Conservation (phyloP, 1,140 invertebrate genomes). For the Polypedilum pembai region DNA sequence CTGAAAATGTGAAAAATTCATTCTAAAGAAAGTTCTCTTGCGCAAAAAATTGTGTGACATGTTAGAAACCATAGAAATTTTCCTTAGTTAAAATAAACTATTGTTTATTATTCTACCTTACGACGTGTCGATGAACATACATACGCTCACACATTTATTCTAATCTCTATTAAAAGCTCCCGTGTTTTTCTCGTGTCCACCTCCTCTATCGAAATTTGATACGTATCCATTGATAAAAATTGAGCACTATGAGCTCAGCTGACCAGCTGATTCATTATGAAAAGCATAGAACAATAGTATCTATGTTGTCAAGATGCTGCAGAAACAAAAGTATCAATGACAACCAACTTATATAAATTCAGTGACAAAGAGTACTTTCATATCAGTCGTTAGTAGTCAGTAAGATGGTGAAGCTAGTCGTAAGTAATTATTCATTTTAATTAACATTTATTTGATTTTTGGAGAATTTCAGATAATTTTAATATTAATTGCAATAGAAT, state of each 20-base stretch:
- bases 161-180: too few relatives aligned
- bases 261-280: background rate
- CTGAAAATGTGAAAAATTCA: too few relatives aligned
- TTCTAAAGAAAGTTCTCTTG: background rate
- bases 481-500: background rate
- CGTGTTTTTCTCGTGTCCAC: too few relatives aligned
- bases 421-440: background rate
- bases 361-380: background rate
- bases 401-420: background rate
- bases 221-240: background rate
- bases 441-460: background rate
- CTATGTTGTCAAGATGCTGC: background rate
- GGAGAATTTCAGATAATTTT: background rate
- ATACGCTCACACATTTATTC: background rate
- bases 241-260: background rate
- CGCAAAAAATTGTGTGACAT: constrained; percentile 4
- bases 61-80: constrained; percentile 1
- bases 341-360: background rate
- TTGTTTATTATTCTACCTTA: background rate
- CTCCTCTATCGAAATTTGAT: too few relatives aligned
- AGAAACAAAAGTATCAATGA: background rate
- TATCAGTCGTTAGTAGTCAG: background rate
- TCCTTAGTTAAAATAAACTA: background rate
- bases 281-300: background rate
- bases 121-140: background rate